These are phyloP conservation scores for Helicorthomorpha holstii DNA, from an alignment of 1,140 invertebrate genomes.

Conservation along the genomic window DNA sequence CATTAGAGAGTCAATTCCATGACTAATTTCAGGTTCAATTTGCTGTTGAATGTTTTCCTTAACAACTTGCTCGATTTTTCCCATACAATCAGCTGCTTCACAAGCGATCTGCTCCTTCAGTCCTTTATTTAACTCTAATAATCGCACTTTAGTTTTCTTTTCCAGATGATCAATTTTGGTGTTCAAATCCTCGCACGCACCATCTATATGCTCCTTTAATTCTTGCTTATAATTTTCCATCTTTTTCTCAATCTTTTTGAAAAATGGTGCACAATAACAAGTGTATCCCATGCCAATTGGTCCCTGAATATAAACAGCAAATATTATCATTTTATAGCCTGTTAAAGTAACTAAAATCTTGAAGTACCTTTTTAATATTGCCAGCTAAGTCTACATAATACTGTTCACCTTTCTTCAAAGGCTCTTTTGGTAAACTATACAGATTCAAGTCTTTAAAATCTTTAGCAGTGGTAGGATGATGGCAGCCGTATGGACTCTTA, in stretches of 20 bases:
- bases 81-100: conserved; percentile 13
- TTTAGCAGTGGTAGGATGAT: conserved; percentile 58
- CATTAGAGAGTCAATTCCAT: no score
- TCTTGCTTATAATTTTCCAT: conserved; percentile 69
- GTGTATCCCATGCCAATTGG: conserved; percentile 74
- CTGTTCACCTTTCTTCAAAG: conserved; percentile 71
- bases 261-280: conserved; percentile 64
- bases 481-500: conserved; percentile 77
- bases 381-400: conserved; percentile 91
- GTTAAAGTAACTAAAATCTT: not conserved
- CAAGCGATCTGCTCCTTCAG: conserved; percentile 16
- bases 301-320: conserved; percentile 31
- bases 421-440: conserved; percentile 66
- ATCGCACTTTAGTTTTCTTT: conserved; percentile 51
- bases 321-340: not conserved
- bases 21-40: no score
- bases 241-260: conserved; percentile 69
- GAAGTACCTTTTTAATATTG: conserved; percentile 65
- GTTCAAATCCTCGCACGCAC: conserved; percentile 58
- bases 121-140: conserved; percentile 38
- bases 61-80: conserved; percentile 11
- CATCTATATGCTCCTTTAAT: conserved; percentile 62
- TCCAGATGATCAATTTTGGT: conserved; percentile 61
- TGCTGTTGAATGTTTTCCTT: no score
- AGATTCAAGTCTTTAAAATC: conserved; percentile 66